Evolutionary conservation across 2,888 invertebrate species (phyloP), one percentile per base, ranked within the genome.

Genomic region (Busseola fusca): DNA sequence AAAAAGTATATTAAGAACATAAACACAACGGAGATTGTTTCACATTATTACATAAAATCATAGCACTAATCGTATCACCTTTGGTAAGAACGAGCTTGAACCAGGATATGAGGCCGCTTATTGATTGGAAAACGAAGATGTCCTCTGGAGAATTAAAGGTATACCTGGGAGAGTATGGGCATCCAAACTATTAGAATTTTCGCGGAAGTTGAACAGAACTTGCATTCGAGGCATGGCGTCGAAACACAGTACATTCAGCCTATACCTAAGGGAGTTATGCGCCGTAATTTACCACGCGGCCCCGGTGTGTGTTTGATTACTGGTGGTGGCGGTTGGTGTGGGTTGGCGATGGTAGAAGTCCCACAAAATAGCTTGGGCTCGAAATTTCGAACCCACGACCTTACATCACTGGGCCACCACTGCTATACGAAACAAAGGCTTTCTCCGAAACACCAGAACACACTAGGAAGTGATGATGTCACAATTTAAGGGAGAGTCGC

Each of bases 1-100:
- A 81, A 77, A n/a, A 66, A 37, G 21, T 66, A 9, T 34, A 48
- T 60, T 64, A 57, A 52, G 42, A 54, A 62, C 21, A 7, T 34
- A n/a, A n/a, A n/a, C n/a, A n/a, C n/a, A n/a, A n/a, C n/a, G n/a
- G n/a, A n/a, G n/a, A n/a, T n/a, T n/a, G n/a, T n/a, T 58, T 21
- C 12, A 2, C 16, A 30, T 40, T 57, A 1, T 34, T 34, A 25
- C 5, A 18, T 34, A n/a, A n/a, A 54, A 40, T 30, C n/a, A 16
- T 16, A 25, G 21, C 21, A 34, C 18, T 12, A 4, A 12, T 27
- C 3, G 14, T n/a, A 40, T 14, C 4, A 18, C 16, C 5, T 45
- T 27, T 6, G 27, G 9, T 40, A 9, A 40, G 9, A 12, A 42
- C 10, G 14, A 42, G 18, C 16, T 69, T 25, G 9, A 10, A 25